Evolutionary conservation across 2,888 invertebrate genomes (phyloP).

Genomic region (Pomacea canaliculata): DNA sequence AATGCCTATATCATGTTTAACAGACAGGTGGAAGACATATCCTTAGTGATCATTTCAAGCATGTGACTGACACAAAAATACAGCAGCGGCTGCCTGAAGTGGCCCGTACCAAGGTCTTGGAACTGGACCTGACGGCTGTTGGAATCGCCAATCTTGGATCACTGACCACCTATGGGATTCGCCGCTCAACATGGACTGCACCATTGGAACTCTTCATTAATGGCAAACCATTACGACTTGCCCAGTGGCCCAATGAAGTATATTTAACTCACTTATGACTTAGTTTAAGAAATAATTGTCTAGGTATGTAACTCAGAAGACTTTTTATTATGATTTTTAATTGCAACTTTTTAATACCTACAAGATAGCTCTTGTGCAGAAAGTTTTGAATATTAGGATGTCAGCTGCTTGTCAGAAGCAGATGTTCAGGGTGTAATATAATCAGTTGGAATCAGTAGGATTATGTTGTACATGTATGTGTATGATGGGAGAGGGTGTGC

Average conservation of each 20-base stretch:
- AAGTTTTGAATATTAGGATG: too few relatives aligned
- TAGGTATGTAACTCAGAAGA: too few relatives aligned
- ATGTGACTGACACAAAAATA: constrained; percentile 15
- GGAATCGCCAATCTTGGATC: constrained; percentile 41
- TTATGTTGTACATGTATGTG: too few relatives aligned
- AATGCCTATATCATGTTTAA: too few relatives aligned
- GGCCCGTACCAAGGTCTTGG: constrained; percentile 38
- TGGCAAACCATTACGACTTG: constrained; percentile 38
- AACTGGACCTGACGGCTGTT: constrained; percentile 34
- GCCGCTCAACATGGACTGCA: constrained; percentile 23
- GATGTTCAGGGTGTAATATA: too few relatives aligned
- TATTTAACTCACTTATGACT: background rate
- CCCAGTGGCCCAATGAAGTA: constrained; percentile 48
- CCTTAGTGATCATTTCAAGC: constrained; percentile 18
- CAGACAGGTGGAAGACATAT: constrained; percentile 29
- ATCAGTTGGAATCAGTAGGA: too few relatives aligned
- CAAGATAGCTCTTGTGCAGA: too few relatives aligned
- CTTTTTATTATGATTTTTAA: too few relatives aligned
- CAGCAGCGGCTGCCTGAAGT: constrained; percentile 26
- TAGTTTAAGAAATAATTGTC: too few relatives aligned
- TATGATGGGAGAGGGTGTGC: too few relatives aligned
- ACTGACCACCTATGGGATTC: constrained; percentile 38
- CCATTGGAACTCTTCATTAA: constrained; percentile 48
- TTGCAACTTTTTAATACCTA: too few relatives aligned
- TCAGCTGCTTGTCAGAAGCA: too few relatives aligned